Evolutionary conservation across 1,140 invertebrate species (phyloP).

Genomic region (Nasonia vitripennis): DNA sequence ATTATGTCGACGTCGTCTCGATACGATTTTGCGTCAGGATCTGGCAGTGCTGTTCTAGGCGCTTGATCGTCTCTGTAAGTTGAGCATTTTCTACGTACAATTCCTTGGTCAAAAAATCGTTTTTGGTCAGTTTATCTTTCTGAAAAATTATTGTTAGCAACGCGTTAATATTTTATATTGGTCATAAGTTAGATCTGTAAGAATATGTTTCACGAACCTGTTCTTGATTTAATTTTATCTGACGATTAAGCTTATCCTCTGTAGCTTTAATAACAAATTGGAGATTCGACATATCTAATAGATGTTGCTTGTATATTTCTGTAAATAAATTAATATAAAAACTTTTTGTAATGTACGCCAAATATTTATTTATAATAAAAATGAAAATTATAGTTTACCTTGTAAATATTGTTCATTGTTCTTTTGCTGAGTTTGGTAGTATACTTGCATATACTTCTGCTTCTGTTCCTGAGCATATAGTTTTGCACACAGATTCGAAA

Average conservation of each 20-base stretch:
- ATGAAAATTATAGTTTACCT: constrained; percentile 74
- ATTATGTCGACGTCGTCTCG: constrained; percentile 34
- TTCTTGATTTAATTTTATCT: constrained; percentile 77
- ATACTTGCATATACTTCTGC: constrained; percentile 77
- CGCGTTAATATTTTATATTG: not conserved
- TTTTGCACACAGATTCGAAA: constrained; percentile 73
- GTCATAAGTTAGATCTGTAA: not conserved
- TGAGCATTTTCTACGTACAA: constrained; percentile 88
- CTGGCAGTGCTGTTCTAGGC: constrained; percentile 78
- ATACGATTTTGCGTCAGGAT: constrained; percentile 68
- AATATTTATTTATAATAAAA: constrained; percentile 5
- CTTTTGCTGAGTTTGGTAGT: constrained; percentile 78
- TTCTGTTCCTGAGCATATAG: constrained; percentile 77
- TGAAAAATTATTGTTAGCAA: constrained; percentile 54
- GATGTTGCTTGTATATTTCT: constrained; percentile 81
- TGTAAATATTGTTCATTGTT: constrained; percentile 80
- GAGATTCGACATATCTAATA: constrained; percentile 77
- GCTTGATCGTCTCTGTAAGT: constrained; percentile 80
- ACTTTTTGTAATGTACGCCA: constrained; percentile 24
- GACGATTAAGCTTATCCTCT: constrained; percentile 79
- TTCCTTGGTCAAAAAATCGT: constrained; percentile 85
- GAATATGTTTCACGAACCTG: constrained; percentile 67
- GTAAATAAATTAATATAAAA: constrained; percentile 47
- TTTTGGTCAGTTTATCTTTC: constrained; percentile 79
- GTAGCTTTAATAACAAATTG: constrained; percentile 77